phyloP scores from a whole-genome alignment of 2,797 vertebrate species.

The Lycodopsis pacificus region DNA sequence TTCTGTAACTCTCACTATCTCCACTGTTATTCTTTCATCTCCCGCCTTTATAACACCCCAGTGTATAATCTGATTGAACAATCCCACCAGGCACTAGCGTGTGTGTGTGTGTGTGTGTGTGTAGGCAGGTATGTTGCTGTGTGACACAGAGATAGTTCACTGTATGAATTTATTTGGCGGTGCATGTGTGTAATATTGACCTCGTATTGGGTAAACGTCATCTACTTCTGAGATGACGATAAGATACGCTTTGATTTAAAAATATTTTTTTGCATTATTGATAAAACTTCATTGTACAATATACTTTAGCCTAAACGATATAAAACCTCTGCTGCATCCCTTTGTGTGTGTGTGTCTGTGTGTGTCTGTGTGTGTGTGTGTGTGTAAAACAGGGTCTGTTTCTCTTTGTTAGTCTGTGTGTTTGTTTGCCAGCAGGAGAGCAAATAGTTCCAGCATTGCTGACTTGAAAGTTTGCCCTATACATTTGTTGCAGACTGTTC shows the following conservation, averaged over 20 bases:
- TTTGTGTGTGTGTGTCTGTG: not conserved
- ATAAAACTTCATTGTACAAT: too few relatives aligned
- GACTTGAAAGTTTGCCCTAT: constrained; percentile 13
- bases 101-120: not conserved
- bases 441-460: constrained; percentile 11
- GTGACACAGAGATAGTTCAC: not conserved
- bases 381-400: not conserved
- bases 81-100: constrained; percentile 25
- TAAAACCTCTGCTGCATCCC: not conserved
- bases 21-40: constrained; percentile 78
- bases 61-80: constrained; percentile 72
- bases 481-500: constrained; percentile 16
- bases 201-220: not conserved
- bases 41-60: constrained; percentile 65
- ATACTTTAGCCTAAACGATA: not conserved
- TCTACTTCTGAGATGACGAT: not conserved
- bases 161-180: not conserved
- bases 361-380: not conserved
- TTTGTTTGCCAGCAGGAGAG: constrained; percentile 40
- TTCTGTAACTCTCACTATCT: constrained; percentile 60
- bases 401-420: constrained; percentile 1
- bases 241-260: not conserved
- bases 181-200: not conserved
- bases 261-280: not conserved
- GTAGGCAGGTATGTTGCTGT: not conserved